Evolutionary conservation across 1,140 invertebrate species (phyloP).

Genomic region (Sarcophaga peregrina): DNA sequence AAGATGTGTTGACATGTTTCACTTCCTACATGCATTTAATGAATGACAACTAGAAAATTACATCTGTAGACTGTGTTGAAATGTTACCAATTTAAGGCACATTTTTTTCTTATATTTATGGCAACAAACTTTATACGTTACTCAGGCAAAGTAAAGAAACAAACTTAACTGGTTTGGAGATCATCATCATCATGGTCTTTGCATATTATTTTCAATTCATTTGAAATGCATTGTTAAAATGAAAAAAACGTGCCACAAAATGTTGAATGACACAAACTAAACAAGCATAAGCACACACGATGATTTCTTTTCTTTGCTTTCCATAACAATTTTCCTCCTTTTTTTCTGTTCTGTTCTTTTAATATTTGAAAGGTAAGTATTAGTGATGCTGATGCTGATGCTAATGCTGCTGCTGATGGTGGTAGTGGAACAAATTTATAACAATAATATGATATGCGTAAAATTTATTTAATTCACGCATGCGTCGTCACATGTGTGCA

Average conservation of each 20-base stretch:
- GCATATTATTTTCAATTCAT: slow-evolving; percentile 25
- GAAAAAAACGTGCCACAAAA: background rate
- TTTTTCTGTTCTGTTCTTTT: background rate
- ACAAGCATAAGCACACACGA: background rate
- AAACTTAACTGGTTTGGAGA: background rate
- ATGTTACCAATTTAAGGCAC: background rate
- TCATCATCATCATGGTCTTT: background rate
- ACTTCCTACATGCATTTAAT: slow-evolving; percentile 17
- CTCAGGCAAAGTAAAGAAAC: background rate
- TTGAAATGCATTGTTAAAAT: slow-evolving; percentile 25
- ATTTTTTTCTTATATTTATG: background rate
- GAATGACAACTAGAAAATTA: slow-evolving; percentile 22
- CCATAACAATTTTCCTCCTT: background rate
- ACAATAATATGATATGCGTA: slow-evolving; percentile 66
- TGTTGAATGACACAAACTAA: background rate
- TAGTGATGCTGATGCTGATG: background rate
- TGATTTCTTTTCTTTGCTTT: no score
- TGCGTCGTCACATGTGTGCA: slow-evolving; percentile 50
- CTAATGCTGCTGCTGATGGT: background rate
- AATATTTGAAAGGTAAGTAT: background rate
- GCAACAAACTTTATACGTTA: background rate
- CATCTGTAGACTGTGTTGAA: slow-evolving; percentile 4
- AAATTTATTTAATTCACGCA: slow-evolving; percentile 66
- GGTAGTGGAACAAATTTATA: slow-evolving; percentile 60
- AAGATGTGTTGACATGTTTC: background rate